Evolutionary conservation across 1,140 invertebrate genomes (phyloP).

Genomic region (Samia ricini): DNA sequence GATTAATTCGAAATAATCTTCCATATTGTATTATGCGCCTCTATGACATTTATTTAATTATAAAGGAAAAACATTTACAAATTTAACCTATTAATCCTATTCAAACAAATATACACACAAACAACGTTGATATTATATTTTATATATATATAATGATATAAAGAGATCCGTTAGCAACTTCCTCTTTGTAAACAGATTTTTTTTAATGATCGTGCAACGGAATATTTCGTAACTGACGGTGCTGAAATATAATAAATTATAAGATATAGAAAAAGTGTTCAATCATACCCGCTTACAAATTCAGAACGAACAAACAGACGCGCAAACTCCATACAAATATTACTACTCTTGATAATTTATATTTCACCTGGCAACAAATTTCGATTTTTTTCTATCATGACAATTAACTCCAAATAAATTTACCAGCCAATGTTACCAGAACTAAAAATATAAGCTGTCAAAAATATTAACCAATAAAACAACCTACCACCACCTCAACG

Average conservation of each 20-base stretch:
- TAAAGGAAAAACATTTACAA: slow-evolving; percentile 53
- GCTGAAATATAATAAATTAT: neutral
- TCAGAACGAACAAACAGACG: neutral
- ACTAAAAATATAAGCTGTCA: neutral
- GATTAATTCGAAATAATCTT: neutral
- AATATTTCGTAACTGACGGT: neutral
- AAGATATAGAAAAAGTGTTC: slow-evolving; percentile 8
- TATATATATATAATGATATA: slow-evolving; percentile 26
- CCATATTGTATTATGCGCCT: neutral
- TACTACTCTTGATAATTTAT: neutral
- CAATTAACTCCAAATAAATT: too few species aligned
- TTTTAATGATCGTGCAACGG: neutral
- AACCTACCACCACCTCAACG: neutral
- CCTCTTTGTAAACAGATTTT: neutral
- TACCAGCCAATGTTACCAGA: neutral
- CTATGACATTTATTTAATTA: neutral
- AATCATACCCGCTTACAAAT: slow-evolving; percentile 20
- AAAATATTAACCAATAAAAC: neutral
- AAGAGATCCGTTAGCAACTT: slow-evolving; percentile 42
- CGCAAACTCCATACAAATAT: neutral
- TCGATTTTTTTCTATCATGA: too few species aligned
- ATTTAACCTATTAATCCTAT: slow-evolving; percentile 65
- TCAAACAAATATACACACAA: slow-evolving; percentile 72
- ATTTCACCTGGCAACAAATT: neutral
- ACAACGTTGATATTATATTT: slow-evolving; percentile 32